Evolutionary conservation across 1,140 invertebrate genomes (phyloP), one percentile per base, ranked within the genome.

Genomic region (Ceratina australensis): DNA sequence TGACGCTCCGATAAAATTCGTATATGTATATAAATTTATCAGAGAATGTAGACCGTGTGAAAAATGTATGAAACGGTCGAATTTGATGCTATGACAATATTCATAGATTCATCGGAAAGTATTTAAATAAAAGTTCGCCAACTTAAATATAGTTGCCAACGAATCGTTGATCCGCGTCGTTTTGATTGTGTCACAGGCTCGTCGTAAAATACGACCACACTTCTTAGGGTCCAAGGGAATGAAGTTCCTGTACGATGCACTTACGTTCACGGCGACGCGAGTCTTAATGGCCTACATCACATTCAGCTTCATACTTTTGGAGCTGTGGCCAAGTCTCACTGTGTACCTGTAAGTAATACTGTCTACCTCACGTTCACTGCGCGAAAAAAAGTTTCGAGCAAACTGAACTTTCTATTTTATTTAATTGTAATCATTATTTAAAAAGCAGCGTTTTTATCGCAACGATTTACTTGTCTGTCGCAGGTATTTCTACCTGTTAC

Each of bases 231-330:
- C 94, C 85, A 89, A 90, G 84, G 89, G 93, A 82, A 89, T 93
- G 68, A 95, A 95, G 87, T 86, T 94, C 68, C 93, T 97, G 81
- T 98, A 98, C 89, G 96, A 98, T 90, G 89, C 94, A 56, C 67
- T 97, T 52, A 96, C 97, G 42, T 95, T 97, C 86, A 85, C 96
- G 28, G 93, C 94, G 12, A 98, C 97, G n/a, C 94, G 97, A 83
- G 87, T 98, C 28, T 93, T 95, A 61, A 95, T 98, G 93, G 95
- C 95, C 28, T 99, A 98, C 88, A 94, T 96, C 33, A 96, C 96
- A 24, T 97, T 97, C 86, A 96, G 96, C 81, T 98, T 99, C 91
- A 94, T 98, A 69, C 87, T 98, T n/a, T 93, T 98, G 78, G 96
- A 98, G 88, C 95, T 98, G 73, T 92, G 93, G 87, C 92, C 95